These are phyloP conservation scores for Drosophila cracens DNA, from an alignment of 2,888 invertebrate species.

Conservation along the genomic window DNA sequence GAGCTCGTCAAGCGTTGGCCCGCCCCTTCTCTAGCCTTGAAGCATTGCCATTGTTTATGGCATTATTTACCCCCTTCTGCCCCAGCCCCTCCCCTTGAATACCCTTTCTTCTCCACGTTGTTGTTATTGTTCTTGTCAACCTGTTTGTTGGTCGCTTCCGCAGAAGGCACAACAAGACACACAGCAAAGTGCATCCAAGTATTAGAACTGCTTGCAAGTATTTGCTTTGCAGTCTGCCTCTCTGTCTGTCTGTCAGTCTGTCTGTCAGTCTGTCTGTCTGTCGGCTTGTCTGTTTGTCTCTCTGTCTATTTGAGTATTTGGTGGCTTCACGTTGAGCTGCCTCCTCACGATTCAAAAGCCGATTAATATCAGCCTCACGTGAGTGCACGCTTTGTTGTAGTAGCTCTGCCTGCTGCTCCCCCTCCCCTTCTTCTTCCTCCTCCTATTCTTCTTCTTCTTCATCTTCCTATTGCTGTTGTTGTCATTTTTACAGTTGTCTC, in stretches of 20 bases:
- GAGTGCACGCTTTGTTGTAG: conserved; percentile 73
- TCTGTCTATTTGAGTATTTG: conserved; percentile 12
- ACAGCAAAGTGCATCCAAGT: conserved; percentile 22
- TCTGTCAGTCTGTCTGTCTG: conserved; percentile 4
- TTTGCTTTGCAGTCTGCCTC: conserved; percentile 21
- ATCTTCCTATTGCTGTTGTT: conserved; percentile 21
- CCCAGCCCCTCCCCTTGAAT: background rate
- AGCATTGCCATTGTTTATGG: conserved; percentile 46
- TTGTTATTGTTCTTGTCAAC: conserved; percentile 53
- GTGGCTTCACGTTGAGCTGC: conserved; percentile 38
- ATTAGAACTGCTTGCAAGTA: conserved; percentile 42
- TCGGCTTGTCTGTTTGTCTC: conserved; percentile 4
- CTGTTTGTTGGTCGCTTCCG: conserved; percentile 62
- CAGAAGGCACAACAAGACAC: conserved; percentile 29
- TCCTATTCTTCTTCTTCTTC: conserved; percentile 9
- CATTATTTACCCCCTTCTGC: background rate
- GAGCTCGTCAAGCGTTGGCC: conserved; percentile 15
- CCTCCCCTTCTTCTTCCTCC: conserved; percentile 1
- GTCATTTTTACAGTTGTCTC: conserved; percentile 63
- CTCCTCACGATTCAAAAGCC: conserved; percentile 75
- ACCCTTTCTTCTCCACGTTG: conserved; percentile 19
- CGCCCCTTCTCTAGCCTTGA: conserved; percentile 28
- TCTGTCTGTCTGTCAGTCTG: background rate
- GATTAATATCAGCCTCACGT: conserved; percentile 78
- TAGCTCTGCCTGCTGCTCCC: conserved; percentile 9